A percentile compares a stretch with the other conserved stretches of the same genome.
phyloP scores from a whole-genome alignment of 1,140 invertebrate species.

The Drosophila simulans region DNA sequence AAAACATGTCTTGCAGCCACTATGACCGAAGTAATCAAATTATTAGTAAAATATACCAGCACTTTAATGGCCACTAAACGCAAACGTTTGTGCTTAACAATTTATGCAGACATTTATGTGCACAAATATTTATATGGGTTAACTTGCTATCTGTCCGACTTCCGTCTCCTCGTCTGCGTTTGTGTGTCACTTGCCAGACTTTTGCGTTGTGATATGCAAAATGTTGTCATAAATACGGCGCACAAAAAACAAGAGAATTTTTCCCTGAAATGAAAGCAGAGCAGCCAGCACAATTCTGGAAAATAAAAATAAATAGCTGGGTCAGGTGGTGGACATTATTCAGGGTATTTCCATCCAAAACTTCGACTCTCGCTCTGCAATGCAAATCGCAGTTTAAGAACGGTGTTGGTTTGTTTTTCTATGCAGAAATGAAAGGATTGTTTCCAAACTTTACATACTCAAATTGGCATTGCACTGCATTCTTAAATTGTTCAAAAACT shows the following conservation, averaged over 20 bases:
- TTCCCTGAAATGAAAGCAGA: not conserved
- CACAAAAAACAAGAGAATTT: constrained; percentile 4
- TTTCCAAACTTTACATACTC: not conserved
- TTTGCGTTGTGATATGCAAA: constrained; percentile 20
- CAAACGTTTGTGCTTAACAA: constrained; percentile 2
- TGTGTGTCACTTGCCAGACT: constrained; percentile 45
- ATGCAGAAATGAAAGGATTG: not conserved
- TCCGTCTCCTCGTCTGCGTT: constrained; percentile 1
- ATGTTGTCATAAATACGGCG: constrained; percentile 33
- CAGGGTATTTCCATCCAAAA: not conserved
- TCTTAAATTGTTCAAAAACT: not conserved
- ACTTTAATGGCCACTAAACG: constrained; percentile 2
- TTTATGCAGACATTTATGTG: constrained; percentile 5
- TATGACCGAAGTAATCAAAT: not conserved
- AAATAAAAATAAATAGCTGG: constrained; percentile 8
- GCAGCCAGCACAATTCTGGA: not conserved
- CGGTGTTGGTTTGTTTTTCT: not conserved
- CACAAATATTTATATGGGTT: constrained; percentile 22
- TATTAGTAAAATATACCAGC: not conserved
- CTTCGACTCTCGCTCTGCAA: not conserved
- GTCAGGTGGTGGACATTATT: constrained; percentile 8
- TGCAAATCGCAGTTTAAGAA: not conserved
- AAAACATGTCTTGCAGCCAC: too few species aligned
- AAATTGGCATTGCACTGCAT: too few species aligned
- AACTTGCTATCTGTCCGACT: constrained; percentile 2